A percentile compares a stretch with the other conserved stretches of the same genome.
phyloP scores from a whole-genome alignment of 2,888 invertebrate genomes.

The Ormyrus pomaceus region DNA sequence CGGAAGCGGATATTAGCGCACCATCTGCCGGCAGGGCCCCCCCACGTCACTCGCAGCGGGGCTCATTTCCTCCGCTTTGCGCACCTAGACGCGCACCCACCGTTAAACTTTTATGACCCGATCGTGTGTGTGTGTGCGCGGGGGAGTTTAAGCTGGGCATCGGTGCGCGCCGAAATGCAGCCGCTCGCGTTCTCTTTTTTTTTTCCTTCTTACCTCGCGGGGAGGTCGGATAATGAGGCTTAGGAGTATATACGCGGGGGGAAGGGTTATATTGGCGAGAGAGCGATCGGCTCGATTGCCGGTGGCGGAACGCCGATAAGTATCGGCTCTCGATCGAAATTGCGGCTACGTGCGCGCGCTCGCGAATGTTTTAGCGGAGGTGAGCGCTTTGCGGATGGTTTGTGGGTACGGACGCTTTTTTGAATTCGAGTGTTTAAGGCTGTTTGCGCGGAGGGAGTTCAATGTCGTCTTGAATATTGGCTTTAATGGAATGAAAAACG shows the following conservation, averaged over 20 bases:
- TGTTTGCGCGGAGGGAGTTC: too few species aligned
- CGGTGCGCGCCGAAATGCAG: slow-evolving; percentile 29
- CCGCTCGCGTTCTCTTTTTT: background rate
- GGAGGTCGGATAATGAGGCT: background rate
- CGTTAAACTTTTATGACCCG: slow-evolving; percentile 37
- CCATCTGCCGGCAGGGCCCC: slow-evolving; percentile 39
- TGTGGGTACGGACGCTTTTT: too few species aligned
- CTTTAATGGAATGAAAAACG: too few species aligned
- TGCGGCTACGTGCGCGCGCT: background rate
- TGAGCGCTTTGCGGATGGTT: too few species aligned
- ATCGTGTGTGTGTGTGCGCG: background rate
- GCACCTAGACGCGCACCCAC: slow-evolving; percentile 19
- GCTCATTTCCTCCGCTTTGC: slow-evolving; percentile 42
- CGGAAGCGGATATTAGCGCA: slow-evolving; percentile 51
- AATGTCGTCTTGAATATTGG: too few species aligned
- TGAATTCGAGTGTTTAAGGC: too few species aligned
- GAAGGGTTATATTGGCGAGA: too few species aligned
- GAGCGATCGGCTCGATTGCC: slow-evolving; percentile 26
- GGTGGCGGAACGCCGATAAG: slow-evolving; percentile 34
- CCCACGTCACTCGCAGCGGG: background rate
- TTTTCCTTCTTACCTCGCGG: background rate
- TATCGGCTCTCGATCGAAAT: slow-evolving; percentile 19
- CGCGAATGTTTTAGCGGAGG: slow-evolving; percentile 1
- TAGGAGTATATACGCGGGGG: background rate
- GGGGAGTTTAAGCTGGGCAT: slow-evolving; percentile 13